Evolutionary conservation across 2,113 vertebrate species (phyloP), one percentile per base, ranked within the genome.

Genomic region (Rhegmatorhina hoffmannsi): DNA sequence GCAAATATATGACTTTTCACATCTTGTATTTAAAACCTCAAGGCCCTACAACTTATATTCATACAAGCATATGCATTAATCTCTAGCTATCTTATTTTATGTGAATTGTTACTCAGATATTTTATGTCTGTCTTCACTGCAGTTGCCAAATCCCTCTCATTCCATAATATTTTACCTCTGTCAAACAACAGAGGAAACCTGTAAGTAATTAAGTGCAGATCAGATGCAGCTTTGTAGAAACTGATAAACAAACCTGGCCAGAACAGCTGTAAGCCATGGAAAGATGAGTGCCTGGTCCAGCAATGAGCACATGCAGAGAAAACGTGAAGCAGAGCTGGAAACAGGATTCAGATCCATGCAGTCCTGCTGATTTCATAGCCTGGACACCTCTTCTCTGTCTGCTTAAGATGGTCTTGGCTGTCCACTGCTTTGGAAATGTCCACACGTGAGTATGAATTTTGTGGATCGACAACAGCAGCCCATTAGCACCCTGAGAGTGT

Each of bases 1-100:
- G 90, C 93, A 95, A 74, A 77, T 17, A 20, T 2, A 66, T 4
- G 34, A 74, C 31, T 96, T 97, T 93, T 94, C 89, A 92, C 66
- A 73, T 91, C 74, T 85, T 47, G 0, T 91, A 67, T 93, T 89
- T 85, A 87, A 94, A 40, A 34, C 23, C 28, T 80, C 74, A 94
- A 89, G 13, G 59, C 36, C 23, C 46, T 88, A 63, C 70, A 73
- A 82, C 36, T 92, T 92, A 9, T 11, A 89, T 85, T 60, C 58
- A 34, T 1, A 2, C n/a, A 70, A 19, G 50, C 33, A 33, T 47
- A 63, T 23, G 43, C 38, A 67, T 72, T 52, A 49, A 84, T 72
- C 63, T 84, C 56, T 24, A 44, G 50, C 67, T 92, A 80, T 84
- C 79, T 88, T 82, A 38, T 55, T 93, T 90, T 58, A 63, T 69